Conservation (phyloP, 2,113 vertebrate genomes). For the Sarotherodon lohbergeri region DNA sequence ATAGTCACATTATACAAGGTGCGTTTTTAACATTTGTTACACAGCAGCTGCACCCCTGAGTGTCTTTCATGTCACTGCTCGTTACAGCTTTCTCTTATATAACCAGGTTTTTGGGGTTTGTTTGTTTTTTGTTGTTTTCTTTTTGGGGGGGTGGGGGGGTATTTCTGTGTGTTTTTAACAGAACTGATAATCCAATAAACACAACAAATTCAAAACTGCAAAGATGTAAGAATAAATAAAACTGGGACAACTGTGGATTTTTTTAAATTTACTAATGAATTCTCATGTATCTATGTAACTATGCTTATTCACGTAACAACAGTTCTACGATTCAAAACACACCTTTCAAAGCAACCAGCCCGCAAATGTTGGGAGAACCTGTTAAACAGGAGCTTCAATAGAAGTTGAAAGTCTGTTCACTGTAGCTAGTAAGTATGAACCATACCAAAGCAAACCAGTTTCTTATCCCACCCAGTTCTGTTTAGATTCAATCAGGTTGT, state of each 20-base stretch:
- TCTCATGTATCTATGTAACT: background rate
- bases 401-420: background rate
- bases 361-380: slow-evolving; percentile 29
- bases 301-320: background rate
- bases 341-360: background rate
- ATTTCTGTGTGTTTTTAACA: background rate
- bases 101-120: background rate
- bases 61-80: background rate
- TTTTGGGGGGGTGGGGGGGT: background rate
- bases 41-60: background rate
- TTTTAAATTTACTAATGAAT: background rate
- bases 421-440: background rate
- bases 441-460: background rate
- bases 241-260: background rate
- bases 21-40: background rate
- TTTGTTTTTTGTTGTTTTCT: background rate
- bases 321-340: background rate
- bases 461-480: background rate
- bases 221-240: background rate
- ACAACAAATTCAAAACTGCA: background rate
- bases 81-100: background rate
- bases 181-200: background rate
- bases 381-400: slow-evolving; percentile 28
- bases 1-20: background rate
- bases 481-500: background rate